phyloP scores from a whole-genome alignment of 2,797 vertebrate species.

The Cossypha niveicapilla region DNA sequence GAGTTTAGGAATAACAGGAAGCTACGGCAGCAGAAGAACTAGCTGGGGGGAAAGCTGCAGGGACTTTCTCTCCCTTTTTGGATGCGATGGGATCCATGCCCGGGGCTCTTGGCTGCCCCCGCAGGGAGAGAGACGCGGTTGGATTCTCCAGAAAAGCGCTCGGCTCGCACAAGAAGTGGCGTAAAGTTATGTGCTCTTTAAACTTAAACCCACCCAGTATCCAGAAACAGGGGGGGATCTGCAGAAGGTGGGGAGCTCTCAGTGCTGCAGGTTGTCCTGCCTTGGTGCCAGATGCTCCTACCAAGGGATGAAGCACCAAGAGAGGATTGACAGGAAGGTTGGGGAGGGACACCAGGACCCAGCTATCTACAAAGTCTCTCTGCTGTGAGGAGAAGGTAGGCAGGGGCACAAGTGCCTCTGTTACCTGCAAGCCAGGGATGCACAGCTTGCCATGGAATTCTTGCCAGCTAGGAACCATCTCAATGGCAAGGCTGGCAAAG shows the following conservation, averaged over 20 bases:
- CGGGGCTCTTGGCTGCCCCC: not conserved
- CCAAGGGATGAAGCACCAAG: not conserved
- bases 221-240: not conserved
- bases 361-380: not conserved
- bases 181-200: not conserved
- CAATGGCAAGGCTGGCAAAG: not conserved
- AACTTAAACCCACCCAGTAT: accelerated
- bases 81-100: accelerated
- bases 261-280: accelerated
- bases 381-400: not conserved
- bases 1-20: not conserved
- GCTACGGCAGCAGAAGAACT: not conserved
- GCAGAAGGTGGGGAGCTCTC: not conserved
- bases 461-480: not conserved
- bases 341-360: not conserved
- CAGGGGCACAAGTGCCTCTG: not conserved
- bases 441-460: accelerated
- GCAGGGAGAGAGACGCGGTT: accelerated
- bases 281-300: not conserved
- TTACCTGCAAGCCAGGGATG: not conserved
- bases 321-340: not conserved
- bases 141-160: not conserved
- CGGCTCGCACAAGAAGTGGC: accelerated
- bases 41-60: not conserved
- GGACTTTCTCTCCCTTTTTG: not conserved